A percentile compares a stretch with the other conserved stretches of the same genome.
Evolutionary conservation across 1,140 invertebrate species (phyloP).

Genomic region (Spodoptera litura): DNA sequence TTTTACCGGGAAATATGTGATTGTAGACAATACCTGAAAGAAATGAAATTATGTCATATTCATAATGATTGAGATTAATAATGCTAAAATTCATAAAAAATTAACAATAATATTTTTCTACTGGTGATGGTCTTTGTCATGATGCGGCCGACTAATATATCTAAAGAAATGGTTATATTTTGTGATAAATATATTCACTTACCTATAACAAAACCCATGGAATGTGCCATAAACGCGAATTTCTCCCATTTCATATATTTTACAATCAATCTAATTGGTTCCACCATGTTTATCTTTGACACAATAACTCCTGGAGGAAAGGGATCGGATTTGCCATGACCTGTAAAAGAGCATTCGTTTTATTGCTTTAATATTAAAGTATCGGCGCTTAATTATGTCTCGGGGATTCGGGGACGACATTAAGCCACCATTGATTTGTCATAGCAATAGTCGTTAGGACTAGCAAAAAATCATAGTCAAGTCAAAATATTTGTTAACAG

Average conservation of each 20-base stretch:
- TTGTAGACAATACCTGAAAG: slow-evolving; percentile 61
- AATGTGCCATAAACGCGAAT: slow-evolving; percentile 87
- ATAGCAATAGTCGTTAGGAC: too few species aligned
- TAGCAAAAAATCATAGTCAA: too few species aligned
- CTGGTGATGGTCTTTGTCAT: too few species aligned
- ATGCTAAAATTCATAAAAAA: too few species aligned
- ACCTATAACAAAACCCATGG: slow-evolving; percentile 86
- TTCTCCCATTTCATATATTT: slow-evolving; percentile 87
- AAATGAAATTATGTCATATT: background rate
- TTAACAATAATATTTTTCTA: too few species aligned
- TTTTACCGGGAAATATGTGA: slow-evolving; percentile 82
- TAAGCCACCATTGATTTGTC: too few species aligned
- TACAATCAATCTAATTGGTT: slow-evolving; percentile 85
- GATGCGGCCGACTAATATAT: too few species aligned
- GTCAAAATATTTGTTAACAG: too few species aligned
- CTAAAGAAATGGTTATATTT: too few species aligned
- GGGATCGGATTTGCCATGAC: slow-evolving; percentile 88
- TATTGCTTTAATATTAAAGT: too few species aligned
- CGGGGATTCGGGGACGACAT: too few species aligned
- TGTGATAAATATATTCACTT: slow-evolving; percentile 38
- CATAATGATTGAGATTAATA: background rate
- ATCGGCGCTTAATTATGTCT: too few species aligned
- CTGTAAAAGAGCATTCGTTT: slow-evolving; percentile 38
- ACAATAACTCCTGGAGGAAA: slow-evolving; percentile 75
- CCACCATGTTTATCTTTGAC: slow-evolving; percentile 74